phyloP scores from a whole-genome alignment of 2,113 vertebrate genomes.

The Chamaea fasciata region DNA sequence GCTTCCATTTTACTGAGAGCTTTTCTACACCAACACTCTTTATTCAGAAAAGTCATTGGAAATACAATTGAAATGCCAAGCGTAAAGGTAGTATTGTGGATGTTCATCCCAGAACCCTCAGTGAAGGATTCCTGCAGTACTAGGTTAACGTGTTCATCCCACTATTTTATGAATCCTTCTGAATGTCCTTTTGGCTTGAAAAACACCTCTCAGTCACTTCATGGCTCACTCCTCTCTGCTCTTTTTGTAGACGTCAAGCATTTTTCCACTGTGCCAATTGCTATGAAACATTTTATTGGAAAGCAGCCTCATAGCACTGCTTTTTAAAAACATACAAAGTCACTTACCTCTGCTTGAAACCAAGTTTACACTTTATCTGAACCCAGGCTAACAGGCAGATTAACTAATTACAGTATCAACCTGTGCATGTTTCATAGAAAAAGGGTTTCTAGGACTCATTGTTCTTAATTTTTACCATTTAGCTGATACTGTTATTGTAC shows the following conservation, averaged over 20 bases:
- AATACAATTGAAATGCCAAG: not conserved
- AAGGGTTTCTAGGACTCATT: not conserved
- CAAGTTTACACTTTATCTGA: not conserved
- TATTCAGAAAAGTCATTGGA: not conserved
- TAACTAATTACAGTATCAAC: not conserved
- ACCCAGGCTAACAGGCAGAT: not conserved
- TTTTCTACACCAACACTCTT: not conserved
- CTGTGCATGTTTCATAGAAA: rapidly evolving
- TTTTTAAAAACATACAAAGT: not conserved
- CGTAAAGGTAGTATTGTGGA: not conserved
- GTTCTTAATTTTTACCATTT: not conserved
- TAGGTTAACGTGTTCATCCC: not conserved
- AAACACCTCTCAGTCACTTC: not conserved
- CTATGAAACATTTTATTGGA: not conserved
- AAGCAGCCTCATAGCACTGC: not conserved
- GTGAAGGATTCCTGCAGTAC: not conserved
- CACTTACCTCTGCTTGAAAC: not conserved
- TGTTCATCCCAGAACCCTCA: not conserved
- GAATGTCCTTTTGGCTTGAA: not conserved
- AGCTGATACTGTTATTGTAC: not conserved
- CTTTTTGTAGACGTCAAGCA: not conserved
- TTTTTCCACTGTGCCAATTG: not conserved
- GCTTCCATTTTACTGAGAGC: not conserved
- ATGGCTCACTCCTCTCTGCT: not conserved
- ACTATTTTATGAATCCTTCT: not conserved